Evolutionary conservation across 2,113 vertebrate species (phyloP).

Genomic region (Antechinus stuartii): DNA sequence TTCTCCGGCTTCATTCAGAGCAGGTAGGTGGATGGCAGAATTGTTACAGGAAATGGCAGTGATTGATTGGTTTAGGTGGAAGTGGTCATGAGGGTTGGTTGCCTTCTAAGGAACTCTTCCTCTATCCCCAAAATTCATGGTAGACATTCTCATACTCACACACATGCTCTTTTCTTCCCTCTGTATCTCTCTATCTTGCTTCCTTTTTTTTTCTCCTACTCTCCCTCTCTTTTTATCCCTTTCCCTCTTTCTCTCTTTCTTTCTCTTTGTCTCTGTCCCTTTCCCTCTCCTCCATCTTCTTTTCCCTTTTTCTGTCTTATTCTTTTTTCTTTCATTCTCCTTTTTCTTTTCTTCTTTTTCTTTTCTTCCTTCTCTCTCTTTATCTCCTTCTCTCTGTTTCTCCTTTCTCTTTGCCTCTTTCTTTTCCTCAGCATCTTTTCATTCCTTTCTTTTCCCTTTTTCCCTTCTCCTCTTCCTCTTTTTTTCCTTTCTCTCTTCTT

Average conservation of each 20-base stretch:
- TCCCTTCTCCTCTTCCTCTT: background rate
- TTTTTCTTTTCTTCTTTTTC: background rate
- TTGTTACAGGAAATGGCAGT: constrained; percentile 26
- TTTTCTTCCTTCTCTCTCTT: background rate
- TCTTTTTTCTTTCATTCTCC: background rate
- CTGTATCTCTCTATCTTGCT: background rate
- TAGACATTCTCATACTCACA: background rate
- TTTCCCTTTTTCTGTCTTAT: background rate
- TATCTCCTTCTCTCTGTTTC: background rate
- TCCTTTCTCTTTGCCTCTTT: too few species aligned
- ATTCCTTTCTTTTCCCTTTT: background rate
- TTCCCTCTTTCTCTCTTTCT: too few species aligned
- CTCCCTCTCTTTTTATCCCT: background rate
- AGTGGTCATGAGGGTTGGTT: constrained; percentile 38
- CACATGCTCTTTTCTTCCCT: background rate
- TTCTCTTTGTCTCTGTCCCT: background rate
- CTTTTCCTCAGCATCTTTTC: background rate
- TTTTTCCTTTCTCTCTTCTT: too few species aligned
- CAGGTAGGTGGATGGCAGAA: constrained; percentile 39
- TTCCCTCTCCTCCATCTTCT: background rate
- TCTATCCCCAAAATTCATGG: constrained; percentile 1
- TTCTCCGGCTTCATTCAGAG: constrained; percentile 24
- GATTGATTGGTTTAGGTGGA: constrained; percentile 37
- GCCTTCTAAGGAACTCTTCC: constrained; percentile 13
- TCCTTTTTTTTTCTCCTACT: background rate